Base-by-base conservation (phyloP, 2,888 invertebrate genomes). In the Perithous albicinctus region DNA sequence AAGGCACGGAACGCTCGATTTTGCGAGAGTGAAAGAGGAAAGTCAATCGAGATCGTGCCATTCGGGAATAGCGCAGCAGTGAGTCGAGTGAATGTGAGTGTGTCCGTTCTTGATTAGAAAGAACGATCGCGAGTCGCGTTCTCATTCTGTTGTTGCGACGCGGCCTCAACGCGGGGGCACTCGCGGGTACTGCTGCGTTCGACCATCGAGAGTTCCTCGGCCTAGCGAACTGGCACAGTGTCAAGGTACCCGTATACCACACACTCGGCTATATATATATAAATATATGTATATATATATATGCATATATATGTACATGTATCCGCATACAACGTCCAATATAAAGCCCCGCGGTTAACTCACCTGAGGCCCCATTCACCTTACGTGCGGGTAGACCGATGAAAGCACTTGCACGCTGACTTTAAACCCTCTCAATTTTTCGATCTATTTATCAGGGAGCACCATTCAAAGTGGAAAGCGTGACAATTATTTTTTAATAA, bases 181-280 rank as follows among this genome's bases (percentile, higher is more conserved):
- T 64, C 77, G 41, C 43, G 38, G 15, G 1, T 26, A 26, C 26
- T 54, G 15, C 69, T 67, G 61, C 64, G 41, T 59, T 76, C 15
- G 35, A 56, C 56, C 43, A 80, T 84, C 82, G 73, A 82, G 82
- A 73, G 82, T 82, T 78, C 61, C 59, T 78, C 80, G 84, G 82
- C 82, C 85, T 84, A 84, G 85, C 86, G 85, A 90, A 91, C 89
- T 90, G 89, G 88, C 90, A 89, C 90, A 91, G 89, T 91, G 91
- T 91, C 91, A 91, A 91, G 90, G 90, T 90, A 86, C 84, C 78
- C 59, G 82, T 64, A 12, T 54, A 32, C 29, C 38, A 54, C 32
- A 59, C 41, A 35, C 56, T 35, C 32, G 59, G 0, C 59, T 56
- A n/a, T 56, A 54, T 54, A 26, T 56, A n/a, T n/a, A n/a, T n/a